phyloP scores from a whole-genome alignment of 2,797 vertebrate species.

The Coregonus ussuriensis region DNA sequence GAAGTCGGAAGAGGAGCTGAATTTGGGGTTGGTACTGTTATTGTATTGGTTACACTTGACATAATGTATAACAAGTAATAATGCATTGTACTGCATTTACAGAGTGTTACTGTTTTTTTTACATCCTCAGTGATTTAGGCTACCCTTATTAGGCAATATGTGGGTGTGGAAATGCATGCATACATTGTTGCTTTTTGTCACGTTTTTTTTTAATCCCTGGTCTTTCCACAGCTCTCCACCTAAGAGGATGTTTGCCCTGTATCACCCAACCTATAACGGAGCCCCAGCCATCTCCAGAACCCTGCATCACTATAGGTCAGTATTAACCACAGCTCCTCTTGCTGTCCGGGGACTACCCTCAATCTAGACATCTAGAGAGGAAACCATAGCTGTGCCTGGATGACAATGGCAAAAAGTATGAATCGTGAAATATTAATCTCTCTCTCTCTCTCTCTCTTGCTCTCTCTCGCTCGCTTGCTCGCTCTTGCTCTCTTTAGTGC shows the following conservation, averaged over 20 bases:
- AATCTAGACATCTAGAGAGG: not conserved
- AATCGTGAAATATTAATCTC: not conserved
- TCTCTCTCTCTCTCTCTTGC: not conserved
- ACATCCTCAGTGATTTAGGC: not conserved
- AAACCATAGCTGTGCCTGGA: not conserved
- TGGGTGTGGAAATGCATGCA: not conserved
- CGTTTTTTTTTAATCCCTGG: not conserved
- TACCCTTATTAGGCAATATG: not conserved
- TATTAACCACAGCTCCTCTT: not conserved
- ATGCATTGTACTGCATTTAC: not conserved
- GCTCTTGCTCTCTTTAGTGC: conserved; percentile 42
- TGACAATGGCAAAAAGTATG: not conserved
- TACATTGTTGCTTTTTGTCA: not conserved
- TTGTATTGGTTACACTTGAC: conserved; percentile 4
- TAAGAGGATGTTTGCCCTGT: conserved; percentile 90
- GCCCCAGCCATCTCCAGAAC: conserved; percentile 69
- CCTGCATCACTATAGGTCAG: conserved; percentile 79
- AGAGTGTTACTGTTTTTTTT: not conserved
- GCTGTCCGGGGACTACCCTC: not conserved
- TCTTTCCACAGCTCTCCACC: conserved; percentile 75
- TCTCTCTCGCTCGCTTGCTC: not conserved
- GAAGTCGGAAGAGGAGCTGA: conserved; percentile 85
- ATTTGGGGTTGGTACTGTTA: conserved; percentile 65
- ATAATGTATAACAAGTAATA: not conserved
- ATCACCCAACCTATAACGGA: conserved; percentile 85